Evolutionary conservation across 2,797 vertebrate genomes (phyloP).

Genomic region (Danio aesculapii): DNA sequence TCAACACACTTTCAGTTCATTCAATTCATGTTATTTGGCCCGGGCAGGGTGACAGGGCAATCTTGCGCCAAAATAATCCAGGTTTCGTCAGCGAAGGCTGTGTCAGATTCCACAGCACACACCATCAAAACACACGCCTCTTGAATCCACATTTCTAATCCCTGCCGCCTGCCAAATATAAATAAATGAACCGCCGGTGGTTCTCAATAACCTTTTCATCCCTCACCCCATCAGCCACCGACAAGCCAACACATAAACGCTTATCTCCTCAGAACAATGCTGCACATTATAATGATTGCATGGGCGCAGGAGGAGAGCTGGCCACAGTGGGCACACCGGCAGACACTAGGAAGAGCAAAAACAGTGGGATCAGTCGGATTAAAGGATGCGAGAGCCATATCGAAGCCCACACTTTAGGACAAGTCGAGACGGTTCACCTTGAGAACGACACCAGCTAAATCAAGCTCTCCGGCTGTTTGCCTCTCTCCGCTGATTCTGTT

Average conservation of each 20-base stretch:
- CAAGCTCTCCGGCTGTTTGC: constrained; percentile 20
- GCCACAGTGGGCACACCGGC: constrained; percentile 22
- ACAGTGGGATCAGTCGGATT: constrained; percentile 39
- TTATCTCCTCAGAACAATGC: constrained; percentile 62
- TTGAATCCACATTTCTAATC: constrained; percentile 20
- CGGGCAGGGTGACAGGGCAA: constrained; percentile 22
- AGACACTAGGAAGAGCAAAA: neutral
- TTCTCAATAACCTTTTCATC: constrained; percentile 46
- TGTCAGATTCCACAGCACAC: neutral
- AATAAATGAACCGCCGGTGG: constrained; percentile 40
- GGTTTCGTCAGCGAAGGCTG: neutral
- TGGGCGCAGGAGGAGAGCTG: constrained; percentile 22
- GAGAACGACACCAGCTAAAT: constrained; percentile 34
- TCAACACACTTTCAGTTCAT: neutral
- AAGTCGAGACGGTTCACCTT: constrained; percentile 8
- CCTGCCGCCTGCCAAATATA: constrained; percentile 21
- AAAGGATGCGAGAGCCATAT: constrained; percentile 17
- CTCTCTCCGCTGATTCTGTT: constrained; percentile 11
- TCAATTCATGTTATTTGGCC: constrained; percentile 25
- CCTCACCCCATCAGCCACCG: constrained; percentile 44
- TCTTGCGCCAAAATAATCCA: neutral
- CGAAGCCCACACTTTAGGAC: constrained; percentile 13
- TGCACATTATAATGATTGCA: constrained; percentile 41
- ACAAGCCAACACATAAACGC: constrained; percentile 40
- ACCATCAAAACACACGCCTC: neutral